A percentile compares a stretch with the other conserved stretches of the same genome.
phyloP scores from a whole-genome alignment of 1,140 invertebrate species.

The Pectinophora gossypiella region DNA sequence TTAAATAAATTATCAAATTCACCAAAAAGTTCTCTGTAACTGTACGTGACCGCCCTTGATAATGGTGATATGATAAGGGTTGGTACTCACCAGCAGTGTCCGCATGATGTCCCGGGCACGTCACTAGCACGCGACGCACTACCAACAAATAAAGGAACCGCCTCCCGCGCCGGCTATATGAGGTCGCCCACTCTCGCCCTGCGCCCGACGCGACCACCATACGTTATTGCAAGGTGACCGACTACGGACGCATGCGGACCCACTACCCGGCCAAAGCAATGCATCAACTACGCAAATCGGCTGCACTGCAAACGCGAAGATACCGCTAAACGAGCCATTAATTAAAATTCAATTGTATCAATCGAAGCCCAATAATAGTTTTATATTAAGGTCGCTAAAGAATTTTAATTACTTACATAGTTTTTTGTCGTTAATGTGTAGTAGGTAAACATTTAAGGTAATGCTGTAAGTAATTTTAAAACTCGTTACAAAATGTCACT shows the following conservation, averaged over 20 bases:
- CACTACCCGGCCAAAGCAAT: slow-evolving; percentile 32
- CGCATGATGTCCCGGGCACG: slow-evolving; percentile 67
- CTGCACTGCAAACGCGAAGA: slow-evolving; percentile 37
- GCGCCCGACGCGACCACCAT: slow-evolving; percentile 60
- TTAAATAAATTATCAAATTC: too few relatives aligned
- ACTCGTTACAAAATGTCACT: too few relatives aligned
- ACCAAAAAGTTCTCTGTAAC: too few relatives aligned
- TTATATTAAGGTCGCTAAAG: too few relatives aligned
- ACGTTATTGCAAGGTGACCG: slow-evolving; percentile 66
- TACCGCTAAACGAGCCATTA: slow-evolving; percentile 63
- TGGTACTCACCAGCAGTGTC: slow-evolving; percentile 60
- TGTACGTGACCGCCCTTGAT: too few relatives aligned
- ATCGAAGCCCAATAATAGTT: too few relatives aligned
- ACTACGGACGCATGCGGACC: slow-evolving; percentile 40
- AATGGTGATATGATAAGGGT: neutral
- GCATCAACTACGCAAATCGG: slow-evolving; percentile 48
- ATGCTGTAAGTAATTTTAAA: too few relatives aligned
- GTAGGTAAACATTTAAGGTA: too few relatives aligned
- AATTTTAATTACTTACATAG: too few relatives aligned
- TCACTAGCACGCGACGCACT: slow-evolving; percentile 59
- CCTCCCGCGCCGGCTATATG: slow-evolving; percentile 66
- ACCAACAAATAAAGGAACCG: slow-evolving; percentile 69
- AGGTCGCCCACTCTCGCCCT: slow-evolving; percentile 69
- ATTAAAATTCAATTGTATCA: slow-evolving; percentile 31
- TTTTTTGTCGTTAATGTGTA: too few relatives aligned